Evolutionary conservation across 2,888 invertebrate species (phyloP).

Genomic region (Athrips mouffetella): DNA sequence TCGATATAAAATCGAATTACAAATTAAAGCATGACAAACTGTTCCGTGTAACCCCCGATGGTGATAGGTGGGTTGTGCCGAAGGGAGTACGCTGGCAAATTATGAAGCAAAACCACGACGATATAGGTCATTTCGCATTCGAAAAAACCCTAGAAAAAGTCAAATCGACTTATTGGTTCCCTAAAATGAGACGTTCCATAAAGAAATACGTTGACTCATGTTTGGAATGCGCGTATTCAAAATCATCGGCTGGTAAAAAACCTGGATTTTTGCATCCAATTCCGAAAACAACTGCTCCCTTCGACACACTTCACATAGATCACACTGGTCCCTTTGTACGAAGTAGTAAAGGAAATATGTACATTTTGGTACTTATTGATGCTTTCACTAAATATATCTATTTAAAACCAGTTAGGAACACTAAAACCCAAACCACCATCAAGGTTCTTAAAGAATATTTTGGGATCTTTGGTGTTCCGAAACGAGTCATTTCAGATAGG

Average conservation of each 20-base stretch:
- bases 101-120: constrained; percentile 18
- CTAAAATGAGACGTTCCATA: constrained; percentile 19
- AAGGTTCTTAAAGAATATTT: background rate
- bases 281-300: constrained; percentile 4
- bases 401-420: constrained; percentile 7
- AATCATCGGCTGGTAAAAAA: constrained; percentile 17
- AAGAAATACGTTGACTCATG: constrained; percentile 23
- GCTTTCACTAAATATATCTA: constrained; percentile 11
- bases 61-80: constrained; percentile 19
- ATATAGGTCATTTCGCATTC: constrained; percentile 21
- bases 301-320: too few relatives aligned
- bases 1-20: constrained; percentile 19
- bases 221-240: constrained; percentile 21
- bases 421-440: background rate
- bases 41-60: constrained; percentile 13
- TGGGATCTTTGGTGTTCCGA: constrained; percentile 8
- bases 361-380: constrained; percentile 13
- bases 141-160: constrained; percentile 22
- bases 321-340: constrained; percentile 14
- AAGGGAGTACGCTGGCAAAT: too few relatives aligned
- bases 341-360: constrained; percentile 3
- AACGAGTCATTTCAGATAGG: constrained; percentile 6
- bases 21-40: constrained; percentile 15
- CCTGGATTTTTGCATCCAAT: constrained; percentile 18
- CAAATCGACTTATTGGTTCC: constrained; percentile 20